phyloP scores from a whole-genome alignment of 2,888 invertebrate species.

The Tenthredo amoena region DNA sequence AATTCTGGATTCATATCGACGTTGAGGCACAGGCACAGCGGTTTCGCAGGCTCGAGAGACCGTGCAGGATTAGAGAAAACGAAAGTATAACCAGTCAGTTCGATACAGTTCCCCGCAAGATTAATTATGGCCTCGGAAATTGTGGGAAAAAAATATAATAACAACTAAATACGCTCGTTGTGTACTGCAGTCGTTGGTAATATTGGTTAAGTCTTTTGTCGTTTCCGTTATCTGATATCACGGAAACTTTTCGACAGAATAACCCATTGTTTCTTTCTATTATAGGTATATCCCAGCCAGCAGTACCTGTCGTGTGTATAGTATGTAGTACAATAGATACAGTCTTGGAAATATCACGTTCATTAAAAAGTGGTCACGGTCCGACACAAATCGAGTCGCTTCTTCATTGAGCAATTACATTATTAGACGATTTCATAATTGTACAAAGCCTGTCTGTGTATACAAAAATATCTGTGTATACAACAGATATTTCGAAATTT shows the following conservation, averaged over 20 bases:
- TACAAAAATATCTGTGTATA: no score
- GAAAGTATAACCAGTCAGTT: constrained; percentile 43
- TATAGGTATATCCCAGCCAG: not conserved
- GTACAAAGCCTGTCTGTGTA: not conserved
- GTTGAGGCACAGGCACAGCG: not conserved
- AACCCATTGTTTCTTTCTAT: constrained; percentile 29
- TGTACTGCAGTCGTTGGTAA: not conserved
- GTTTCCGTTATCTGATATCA: constrained; percentile 22
- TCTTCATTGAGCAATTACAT: constrained; percentile 35
- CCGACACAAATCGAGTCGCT: constrained; percentile 3
- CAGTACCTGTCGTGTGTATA: not conserved
- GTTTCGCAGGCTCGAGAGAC: constrained; percentile 37
- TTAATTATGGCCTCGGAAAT: constrained; percentile 46
- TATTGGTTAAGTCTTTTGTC: constrained; percentile 27
- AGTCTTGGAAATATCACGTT: constrained; percentile 20
- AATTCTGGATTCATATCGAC: constrained; percentile 38
- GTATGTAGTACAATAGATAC: not conserved
- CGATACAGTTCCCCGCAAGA: constrained; percentile 43
- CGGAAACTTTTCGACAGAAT: constrained; percentile 36
- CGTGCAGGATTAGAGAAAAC: constrained; percentile 45
- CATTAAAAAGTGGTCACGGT: constrained; percentile 31
- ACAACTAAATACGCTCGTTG: not conserved
- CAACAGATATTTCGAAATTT: not conserved
- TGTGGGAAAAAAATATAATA: constrained; percentile 33
- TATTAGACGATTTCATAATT: constrained; percentile 1